Percentiles rank a stretch among this genome's conserved stretches.
These are phyloP conservation scores for Aldrovandia affinis DNA, from an alignment of 2,797 vertebrate species.

Conservation along the genomic window DNA sequence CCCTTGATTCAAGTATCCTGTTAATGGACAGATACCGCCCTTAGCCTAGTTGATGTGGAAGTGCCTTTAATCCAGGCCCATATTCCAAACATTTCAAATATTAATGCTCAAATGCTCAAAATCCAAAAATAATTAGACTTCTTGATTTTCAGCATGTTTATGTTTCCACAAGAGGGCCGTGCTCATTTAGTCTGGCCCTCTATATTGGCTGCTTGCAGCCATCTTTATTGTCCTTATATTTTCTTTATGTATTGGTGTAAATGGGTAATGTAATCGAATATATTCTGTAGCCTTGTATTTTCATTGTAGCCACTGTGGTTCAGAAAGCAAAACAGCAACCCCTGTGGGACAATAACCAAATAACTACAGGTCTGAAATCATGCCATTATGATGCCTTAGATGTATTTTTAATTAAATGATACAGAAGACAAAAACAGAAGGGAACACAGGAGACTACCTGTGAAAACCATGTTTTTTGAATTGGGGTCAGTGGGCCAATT, in stretches of 20 bases:
- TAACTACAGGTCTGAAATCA: not conserved
- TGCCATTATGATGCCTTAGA: not conserved
- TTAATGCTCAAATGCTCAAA: no score
- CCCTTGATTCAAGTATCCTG: not conserved
- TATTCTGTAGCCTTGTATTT: not conserved
- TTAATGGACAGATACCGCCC: not conserved
- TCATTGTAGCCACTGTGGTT: not conserved
- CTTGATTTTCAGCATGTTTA: not conserved
- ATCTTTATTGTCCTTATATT: not conserved
- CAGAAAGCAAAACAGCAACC: not conserved
- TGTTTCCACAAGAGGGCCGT: not conserved
- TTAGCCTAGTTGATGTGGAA: not conserved
- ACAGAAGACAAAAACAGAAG: not conserved
- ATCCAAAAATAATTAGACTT: no score
- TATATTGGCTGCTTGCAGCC: not conserved
- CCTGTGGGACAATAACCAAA: not conserved
- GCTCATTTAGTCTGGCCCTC: not conserved
- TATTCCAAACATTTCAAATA: not conserved
- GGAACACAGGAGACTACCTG: not conserved
- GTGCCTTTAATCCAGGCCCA: not conserved
- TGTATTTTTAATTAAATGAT: not conserved
- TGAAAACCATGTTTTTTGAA: not conserved
- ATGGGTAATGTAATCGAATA: not conserved
- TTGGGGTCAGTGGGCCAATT: not conserved
- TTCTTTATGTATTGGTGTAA: not conserved